Base-by-base conservation (phyloP, 1,140 invertebrate genomes). In the Heterodera carotae region DNA sequence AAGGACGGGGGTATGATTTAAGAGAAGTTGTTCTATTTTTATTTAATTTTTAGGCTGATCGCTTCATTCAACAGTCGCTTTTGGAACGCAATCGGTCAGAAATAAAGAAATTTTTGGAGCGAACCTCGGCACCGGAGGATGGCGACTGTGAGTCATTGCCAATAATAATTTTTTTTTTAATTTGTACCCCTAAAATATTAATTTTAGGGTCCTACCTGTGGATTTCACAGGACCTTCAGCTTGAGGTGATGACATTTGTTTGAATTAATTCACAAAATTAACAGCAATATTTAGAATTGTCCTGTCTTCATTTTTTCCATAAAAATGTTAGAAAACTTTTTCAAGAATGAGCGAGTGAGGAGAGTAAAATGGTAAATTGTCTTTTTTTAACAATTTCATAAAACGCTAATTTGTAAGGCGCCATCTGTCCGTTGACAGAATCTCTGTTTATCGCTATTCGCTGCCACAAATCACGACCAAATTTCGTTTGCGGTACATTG, bases 351-450 rank as follows among this genome's bases (percentile, higher is more conserved):
- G 27, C 62, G 76, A 27, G 69, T 81, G 12, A 76, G 72, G 60
- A 80, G 84, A 33, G 85, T 85, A 18, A 85, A 85, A 78, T 85
- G 84, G 48, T 53, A 53, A 53, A 22, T 4, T 15, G 18, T 18
- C 10, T 53, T 53, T 18, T 39, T 53, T 53, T 18, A 15, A 22
- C 18, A 53, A 15, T 53, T 53, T 53, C 4, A 39, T n/a, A n/a
- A n/a, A n/a, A n/a, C 36, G 10, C 36, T 39, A 53, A 53, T 15
- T 53, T 3, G 3, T 53, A 15, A 53, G 48, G 85, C 69, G 84
- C n/a, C 83, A 85, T 76, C 56, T 84, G 25, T 85, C 84, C 18
- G 67, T 80, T 7, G 85, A 80, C 25, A 75, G 82, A 60, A 69
- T 84, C 2, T 81, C 79, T 18, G 80, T 85, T 34, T 85, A 85